Evolutionary conservation across 2,113 vertebrate species (phyloP).

Genomic region (Otus sunia): DNA sequence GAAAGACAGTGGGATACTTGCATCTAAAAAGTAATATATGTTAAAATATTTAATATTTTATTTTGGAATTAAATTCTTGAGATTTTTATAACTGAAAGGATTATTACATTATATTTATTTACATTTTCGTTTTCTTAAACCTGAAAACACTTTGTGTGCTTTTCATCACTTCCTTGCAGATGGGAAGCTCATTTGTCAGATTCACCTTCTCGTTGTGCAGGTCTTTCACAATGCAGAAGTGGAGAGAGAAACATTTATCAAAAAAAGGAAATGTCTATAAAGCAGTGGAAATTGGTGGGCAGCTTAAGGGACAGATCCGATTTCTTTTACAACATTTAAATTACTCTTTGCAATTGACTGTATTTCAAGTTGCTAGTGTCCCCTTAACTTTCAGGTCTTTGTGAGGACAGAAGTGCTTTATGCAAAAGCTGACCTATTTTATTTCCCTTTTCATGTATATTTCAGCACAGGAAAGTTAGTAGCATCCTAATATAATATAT

Average conservation of each 20-base stretch:
- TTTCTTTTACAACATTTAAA: neutral
- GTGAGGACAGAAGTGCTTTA: neutral
- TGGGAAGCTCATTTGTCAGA: neutral
- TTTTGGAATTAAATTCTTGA: neutral
- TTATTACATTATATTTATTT: neutral
- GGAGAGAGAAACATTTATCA: neutral
- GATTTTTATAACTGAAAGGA: neutral
- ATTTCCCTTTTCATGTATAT: constrained; percentile 22
- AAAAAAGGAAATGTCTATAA: neutral
- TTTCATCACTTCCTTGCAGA: neutral
- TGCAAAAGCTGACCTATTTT: constrained; percentile 18
- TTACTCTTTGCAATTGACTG: neutral
- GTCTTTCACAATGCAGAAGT: neutral
- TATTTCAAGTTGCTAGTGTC: neutral
- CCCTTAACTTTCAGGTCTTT: constrained; percentile 22
- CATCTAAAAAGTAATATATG: neutral
- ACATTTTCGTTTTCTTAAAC: neutral
- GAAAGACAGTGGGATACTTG: accelerated
- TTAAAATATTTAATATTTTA: neutral
- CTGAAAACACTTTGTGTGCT: neutral
- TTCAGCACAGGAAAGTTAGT: neutral
- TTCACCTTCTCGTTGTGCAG: neutral
- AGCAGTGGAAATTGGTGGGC: neutral
- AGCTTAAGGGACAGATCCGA: neutral
- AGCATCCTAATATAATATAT: neutral